Evolutionary conservation across 2,888 invertebrate genomes (phyloP), one percentile per base, ranked within the genome.

Genomic region (Macropis europaea): DNA sequence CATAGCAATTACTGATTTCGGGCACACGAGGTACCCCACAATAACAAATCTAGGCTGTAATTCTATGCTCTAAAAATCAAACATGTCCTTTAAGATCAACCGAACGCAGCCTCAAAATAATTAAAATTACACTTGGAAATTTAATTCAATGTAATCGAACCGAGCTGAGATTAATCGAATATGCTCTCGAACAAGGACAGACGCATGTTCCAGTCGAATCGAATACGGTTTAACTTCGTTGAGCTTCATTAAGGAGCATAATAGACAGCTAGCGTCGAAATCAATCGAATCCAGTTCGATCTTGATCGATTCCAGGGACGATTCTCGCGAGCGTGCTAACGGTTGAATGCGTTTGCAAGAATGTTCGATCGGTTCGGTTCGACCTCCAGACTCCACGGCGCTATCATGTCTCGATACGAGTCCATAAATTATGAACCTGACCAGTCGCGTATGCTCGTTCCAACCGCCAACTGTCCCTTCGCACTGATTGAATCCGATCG

Each of bases 381-480:
- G 81, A 81, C 81, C 81, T 82, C 77, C 64, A 76, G 76, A 76
- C 76, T 59, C 63, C n/a, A 34, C 24, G 76, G 64, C 76, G 76
- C 76, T 72, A 47, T 64, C 76, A 42, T 61, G 63, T 67, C 70
- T 63, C 60, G 48, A 63, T 64, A 59, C 54, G 6, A 38, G 11
- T 43, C 30, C 50, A 47, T 75, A 61, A 67, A 75, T 75, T 64
- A 75, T 71, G 36, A 52, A 71, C 36, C 3, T 11, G 13, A 22
- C 3, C 7, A 26, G 24, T 15, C 15, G 2, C 7, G 17, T 15
- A 34, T 40, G 45, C 52, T 4, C 15, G n/a, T 22, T 15, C 13
- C 30, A 28, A 52, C 9, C 45, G 38, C 13, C 2, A 7, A 26
- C 9, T 11, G 13, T 36, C 32, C 9, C 9, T 4, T 9, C 7